Conservation (phyloP, 2,888 invertebrate species). For the Metellina segmentata region DNA sequence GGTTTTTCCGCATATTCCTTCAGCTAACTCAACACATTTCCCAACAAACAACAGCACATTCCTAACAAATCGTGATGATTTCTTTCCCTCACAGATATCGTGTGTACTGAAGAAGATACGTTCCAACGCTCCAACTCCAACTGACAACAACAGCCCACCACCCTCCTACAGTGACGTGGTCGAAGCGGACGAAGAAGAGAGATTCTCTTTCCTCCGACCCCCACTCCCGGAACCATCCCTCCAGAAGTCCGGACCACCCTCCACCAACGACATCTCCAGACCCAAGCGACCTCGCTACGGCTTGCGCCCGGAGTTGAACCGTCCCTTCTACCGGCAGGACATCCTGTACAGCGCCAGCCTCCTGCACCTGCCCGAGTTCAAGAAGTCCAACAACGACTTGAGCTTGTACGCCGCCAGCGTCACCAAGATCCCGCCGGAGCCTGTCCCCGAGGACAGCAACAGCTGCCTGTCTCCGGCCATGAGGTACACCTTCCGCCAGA, state of each 20-base stretch:
- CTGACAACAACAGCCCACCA: slow-evolving; percentile 75
- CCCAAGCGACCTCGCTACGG: neutral
- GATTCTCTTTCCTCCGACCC: slow-evolving; percentile 27
- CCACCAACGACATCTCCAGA: neutral
- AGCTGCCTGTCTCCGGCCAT: slow-evolving; percentile 69
- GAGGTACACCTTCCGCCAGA: slow-evolving; percentile 80
- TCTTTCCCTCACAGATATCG: slow-evolving; percentile 27
- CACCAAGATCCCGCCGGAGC: slow-evolving; percentile 83
- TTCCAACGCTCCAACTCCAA: slow-evolving; percentile 28
- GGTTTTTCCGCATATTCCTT: no score
- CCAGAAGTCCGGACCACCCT: neutral
- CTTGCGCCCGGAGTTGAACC: slow-evolving; percentile 79
- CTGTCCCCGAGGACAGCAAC: slow-evolving; percentile 1
- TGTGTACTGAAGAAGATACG: slow-evolving; percentile 15
- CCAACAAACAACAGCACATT: no score
- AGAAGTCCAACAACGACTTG: slow-evolving; percentile 84
- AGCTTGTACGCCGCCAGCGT: slow-evolving; percentile 79
- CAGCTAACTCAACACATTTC: no score
- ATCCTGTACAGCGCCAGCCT: slow-evolving; percentile 95
- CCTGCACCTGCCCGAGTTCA: slow-evolving; percentile 91
- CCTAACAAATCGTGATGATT: neutral
- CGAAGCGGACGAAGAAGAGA: slow-evolving; percentile 58
- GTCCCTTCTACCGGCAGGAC: slow-evolving; percentile 93
- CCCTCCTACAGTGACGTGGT: slow-evolving; percentile 78
- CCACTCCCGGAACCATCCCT: neutral